Evolutionary conservation across 2,888 invertebrate species (phyloP), one percentile per base, ranked within the genome.

Genomic region (Eristalinus aeneus): DNA sequence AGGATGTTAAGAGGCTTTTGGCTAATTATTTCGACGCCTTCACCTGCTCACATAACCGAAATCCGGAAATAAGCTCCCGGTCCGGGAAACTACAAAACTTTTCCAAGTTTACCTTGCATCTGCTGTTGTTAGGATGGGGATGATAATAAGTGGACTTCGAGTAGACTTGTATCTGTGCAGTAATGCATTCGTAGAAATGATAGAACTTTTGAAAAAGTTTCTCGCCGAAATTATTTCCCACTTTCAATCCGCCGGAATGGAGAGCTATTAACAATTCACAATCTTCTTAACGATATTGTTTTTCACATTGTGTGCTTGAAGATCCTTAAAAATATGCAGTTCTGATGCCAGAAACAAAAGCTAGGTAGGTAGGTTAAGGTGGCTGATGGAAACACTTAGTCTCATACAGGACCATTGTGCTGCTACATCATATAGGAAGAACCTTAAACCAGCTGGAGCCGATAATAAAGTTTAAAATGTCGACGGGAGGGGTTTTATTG

Each of bases 1-100:
- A 34, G 16, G 58, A 56, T 58, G 54, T 77, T 77, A 16, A 63
- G 39, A 23, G 36, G 46, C 31, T 27, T 12, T 20, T 23, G 53
- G 58, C 39, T 71, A 71, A 76, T 69, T 76, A 76, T 56, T 63
- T 31, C 56, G 34, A 27, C 20, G 60, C 23, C 60, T 60, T 67
- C 75, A 75, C 75, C 75, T 75, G 75, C 53, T 67, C 56, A 23
- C 56, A 23, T 27, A 56, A 56, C 23, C 56, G 23, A 56, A 56
- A 56, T 56, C 56, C 56, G 56, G 12, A 23, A 56, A 27, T 27
- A 56, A 56, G 23, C 22, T 56, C 56, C 23, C 22, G 56, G 27
- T 27, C 11, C 22, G 56, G 22, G 23, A 53, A 56, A 11, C 56
- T 23, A 10, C 56, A 12, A 56, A 56, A 22, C 23, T 56, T 23